phyloP scores from a whole-genome alignment of 2,888 invertebrate genomes.

The Zele albiditarsus region DNA sequence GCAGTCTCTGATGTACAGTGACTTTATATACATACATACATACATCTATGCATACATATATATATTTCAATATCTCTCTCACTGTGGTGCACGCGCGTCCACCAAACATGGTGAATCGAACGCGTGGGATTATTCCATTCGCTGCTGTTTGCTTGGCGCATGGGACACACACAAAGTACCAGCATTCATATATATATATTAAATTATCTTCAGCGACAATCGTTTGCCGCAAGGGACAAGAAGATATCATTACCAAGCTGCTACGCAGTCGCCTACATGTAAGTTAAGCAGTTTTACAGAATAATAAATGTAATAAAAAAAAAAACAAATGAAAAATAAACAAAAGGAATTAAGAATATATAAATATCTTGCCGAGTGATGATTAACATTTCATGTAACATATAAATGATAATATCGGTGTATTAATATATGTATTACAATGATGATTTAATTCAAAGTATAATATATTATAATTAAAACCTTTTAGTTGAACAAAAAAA shows the following conservation, averaged over 20 bases:
- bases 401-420: not conserved
- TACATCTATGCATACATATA: not conserved
- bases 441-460: not conserved
- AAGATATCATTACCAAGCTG: conserved; percentile 40
- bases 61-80: conserved; percentile 17
- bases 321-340: not conserved
- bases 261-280: conserved; percentile 4
- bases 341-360: too few relatives aligned
- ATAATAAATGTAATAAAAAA: not conserved
- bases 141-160: conserved; percentile 36
- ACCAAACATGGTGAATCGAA: conserved; percentile 50
- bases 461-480: conserved; percentile 5
- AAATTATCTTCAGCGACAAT: conserved; percentile 49
- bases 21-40: not conserved
- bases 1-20: not conserved
- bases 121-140: conserved; percentile 49
- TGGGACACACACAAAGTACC: conserved; percentile 20
- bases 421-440: not conserved
- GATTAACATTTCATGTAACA: not conserved
- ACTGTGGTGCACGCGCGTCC: conserved; percentile 41
- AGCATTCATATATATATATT: conserved; percentile 35
- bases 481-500: not conserved
- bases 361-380: not conserved
- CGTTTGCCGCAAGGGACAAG: conserved; percentile 38
- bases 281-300: conserved; percentile 6